These are phyloP conservation scores for Dione juno DNA, from an alignment of 2,888 invertebrate genomes.

Conservation along the genomic window DNA sequence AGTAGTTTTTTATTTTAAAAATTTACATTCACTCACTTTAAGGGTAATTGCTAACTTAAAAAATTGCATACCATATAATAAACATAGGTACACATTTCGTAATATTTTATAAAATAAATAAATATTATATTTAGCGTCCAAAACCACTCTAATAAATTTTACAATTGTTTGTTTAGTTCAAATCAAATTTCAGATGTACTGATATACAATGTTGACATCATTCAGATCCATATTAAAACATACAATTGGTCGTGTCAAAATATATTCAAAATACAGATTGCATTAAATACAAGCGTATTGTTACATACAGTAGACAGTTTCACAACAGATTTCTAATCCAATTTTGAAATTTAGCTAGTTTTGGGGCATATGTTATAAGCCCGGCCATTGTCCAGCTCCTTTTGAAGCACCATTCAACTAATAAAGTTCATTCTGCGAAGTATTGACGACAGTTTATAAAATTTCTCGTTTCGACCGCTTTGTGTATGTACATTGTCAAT, in stretches of 20 bases:
- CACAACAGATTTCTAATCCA: conserved; percentile 74
- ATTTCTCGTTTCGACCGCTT: conserved; percentile 59
- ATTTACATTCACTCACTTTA: too few relatives aligned
- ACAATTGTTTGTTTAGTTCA: neutral
- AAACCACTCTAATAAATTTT: neutral
- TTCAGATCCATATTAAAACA: conserved; percentile 15
- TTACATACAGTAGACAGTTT: conserved; percentile 62
- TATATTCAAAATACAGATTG: conserved; percentile 60
- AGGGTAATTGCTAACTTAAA: too few relatives aligned
- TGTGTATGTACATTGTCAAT: conserved; percentile 48
- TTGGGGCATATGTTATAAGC: conserved; percentile 69
- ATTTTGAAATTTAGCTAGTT: conserved; percentile 70
- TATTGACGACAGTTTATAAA: conserved; percentile 74
- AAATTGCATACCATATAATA: too few relatives aligned
- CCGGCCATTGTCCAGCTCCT: conserved; percentile 69
- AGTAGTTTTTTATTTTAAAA: too few relatives aligned
- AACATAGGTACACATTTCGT: neutral
- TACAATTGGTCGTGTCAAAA: conserved; percentile 60
- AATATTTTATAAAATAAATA: neutral
- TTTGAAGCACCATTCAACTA: conserved; percentile 62
- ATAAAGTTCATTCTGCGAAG: conserved; percentile 59
- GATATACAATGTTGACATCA: neutral
- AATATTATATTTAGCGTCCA: neutral
- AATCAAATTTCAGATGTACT: conserved; percentile 5
- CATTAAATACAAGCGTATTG: conserved; percentile 64